These are phyloP conservation scores for Sciurus carolinensis DNA, from an alignment of 2,797 vertebrate species.

Conservation along the genomic window DNA sequence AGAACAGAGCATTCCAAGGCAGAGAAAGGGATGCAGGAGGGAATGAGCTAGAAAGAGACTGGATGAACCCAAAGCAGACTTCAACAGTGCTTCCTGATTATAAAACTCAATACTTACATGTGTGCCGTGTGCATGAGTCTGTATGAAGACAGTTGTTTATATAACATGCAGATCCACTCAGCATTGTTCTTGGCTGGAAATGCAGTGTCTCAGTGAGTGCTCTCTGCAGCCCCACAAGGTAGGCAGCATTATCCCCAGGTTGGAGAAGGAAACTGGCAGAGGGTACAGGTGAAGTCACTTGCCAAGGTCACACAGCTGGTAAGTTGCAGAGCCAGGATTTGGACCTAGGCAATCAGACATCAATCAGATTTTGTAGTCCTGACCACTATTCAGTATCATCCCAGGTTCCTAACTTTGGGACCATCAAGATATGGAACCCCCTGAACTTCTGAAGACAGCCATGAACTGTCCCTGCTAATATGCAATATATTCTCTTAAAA, in stretches of 20 bases:
- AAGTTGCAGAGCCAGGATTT: neutral
- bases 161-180: neutral
- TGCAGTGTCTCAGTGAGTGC: neutral
- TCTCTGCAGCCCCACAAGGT: accelerated
- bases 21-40: neutral
- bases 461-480: accelerated
- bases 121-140: neutral
- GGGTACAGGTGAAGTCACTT: neutral
- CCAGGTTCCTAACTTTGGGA: neutral
- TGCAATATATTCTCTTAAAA: neutral
- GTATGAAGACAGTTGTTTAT: neutral
- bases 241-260: neutral
- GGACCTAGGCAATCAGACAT: neutral
- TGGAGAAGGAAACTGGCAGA: neutral
- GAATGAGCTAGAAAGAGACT: neutral
- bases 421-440: neutral
- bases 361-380: neutral
- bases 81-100: neutral
- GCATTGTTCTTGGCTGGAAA: neutral
- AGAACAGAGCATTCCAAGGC: neutral
- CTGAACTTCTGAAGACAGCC: neutral
- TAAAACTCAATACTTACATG: neutral
- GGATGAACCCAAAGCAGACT: neutral
- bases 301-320: neutral
- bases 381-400: neutral